A percentile compares a stretch with the other conserved stretches of the same genome.
Evolutionary conservation across 1,140 invertebrate species (phyloP).

Genomic region (Semibalanus balanoides): DNA sequence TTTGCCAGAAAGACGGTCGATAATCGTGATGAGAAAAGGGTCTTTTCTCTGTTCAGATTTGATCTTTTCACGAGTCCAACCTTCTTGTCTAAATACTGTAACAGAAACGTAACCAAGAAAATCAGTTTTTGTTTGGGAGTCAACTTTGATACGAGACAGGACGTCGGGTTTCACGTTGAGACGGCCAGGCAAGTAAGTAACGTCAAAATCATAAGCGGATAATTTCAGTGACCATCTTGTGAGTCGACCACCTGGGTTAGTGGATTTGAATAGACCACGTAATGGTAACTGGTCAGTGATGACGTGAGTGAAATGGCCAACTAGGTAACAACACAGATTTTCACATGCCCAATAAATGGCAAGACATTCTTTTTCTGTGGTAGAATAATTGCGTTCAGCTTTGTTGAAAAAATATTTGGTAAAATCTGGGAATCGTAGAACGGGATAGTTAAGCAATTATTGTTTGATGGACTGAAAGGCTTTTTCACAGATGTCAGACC

Average conservation of each 20-base stretch:
- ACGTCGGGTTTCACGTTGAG: neutral
- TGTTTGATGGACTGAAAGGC: too few species aligned
- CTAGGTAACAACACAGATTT: too few species aligned
- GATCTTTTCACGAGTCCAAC: neutral
- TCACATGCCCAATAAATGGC: too few species aligned
- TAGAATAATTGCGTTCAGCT: too few species aligned
- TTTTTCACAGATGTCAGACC: too few species aligned
- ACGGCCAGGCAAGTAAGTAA: neutral
- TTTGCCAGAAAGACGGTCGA: neutral
- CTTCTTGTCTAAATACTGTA: neutral
- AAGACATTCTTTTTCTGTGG: too few species aligned
- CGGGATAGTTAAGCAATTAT: neutral
- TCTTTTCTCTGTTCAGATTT: neutral
- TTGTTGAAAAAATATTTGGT: constrained; percentile 3
- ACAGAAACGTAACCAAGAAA: neutral
- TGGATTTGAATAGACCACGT: neutral
- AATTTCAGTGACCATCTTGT: neutral
- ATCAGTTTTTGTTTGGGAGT: neutral
- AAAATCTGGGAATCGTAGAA: constrained; percentile 3
- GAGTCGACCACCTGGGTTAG: neutral
- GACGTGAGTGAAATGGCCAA: too few species aligned
- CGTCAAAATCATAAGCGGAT: neutral
- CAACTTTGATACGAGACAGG: neutral
- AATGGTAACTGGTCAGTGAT: too few species aligned
- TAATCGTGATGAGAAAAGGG: neutral